A percentile compares a stretch with the other conserved stretches of the same genome.
Conservation (phyloP, 2,888 invertebrate genomes). For the Selenia dentaria region DNA sequence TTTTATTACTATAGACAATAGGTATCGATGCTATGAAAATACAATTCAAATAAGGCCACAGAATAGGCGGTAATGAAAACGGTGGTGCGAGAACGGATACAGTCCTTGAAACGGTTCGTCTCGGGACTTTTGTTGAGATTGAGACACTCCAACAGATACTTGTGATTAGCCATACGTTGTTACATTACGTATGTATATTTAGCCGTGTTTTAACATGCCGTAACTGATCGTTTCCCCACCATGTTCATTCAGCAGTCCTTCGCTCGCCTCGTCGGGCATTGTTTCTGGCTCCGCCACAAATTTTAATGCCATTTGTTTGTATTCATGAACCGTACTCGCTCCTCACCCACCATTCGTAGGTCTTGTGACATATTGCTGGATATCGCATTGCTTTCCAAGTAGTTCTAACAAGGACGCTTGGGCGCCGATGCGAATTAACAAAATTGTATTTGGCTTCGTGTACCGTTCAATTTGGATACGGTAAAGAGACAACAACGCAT, state of each 20-base stretch:
- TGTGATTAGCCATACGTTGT: slow-evolving; percentile 12
- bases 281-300: slow-evolving; percentile 55
- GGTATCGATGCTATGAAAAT: slow-evolving; percentile 2
- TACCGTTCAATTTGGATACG: slow-evolving; percentile 1
- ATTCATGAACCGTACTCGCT: slow-evolving; percentile 68
- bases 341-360: slow-evolving; percentile 50
- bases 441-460: slow-evolving; percentile 2
- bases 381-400: slow-evolving; percentile 60
- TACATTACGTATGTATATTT: slow-evolving; percentile 11
- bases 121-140: slow-evolving; percentile 9
- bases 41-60: slow-evolving; percentile 4
- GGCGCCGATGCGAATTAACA: slow-evolving; percentile 28
- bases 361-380: slow-evolving; percentile 62
- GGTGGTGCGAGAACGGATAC: slow-evolving; percentile 5
- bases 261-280: slow-evolving; percentile 39
- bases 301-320: slow-evolving; percentile 72
- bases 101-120: slow-evolving; percentile 4
- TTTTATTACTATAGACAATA: neutral
- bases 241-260: slow-evolving; percentile 60
- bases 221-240: slow-evolving; percentile 36
- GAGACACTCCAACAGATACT: slow-evolving; percentile 10
- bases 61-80: slow-evolving; percentile 1
- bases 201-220: slow-evolving; percentile 1
- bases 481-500: neutral
- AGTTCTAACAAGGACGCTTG: slow-evolving; percentile 55